Evolutionary conservation across 1,140 invertebrate genomes (phyloP), one percentile per base, ranked within the genome.

Genomic region (Cecropterus lyciades): DNA sequence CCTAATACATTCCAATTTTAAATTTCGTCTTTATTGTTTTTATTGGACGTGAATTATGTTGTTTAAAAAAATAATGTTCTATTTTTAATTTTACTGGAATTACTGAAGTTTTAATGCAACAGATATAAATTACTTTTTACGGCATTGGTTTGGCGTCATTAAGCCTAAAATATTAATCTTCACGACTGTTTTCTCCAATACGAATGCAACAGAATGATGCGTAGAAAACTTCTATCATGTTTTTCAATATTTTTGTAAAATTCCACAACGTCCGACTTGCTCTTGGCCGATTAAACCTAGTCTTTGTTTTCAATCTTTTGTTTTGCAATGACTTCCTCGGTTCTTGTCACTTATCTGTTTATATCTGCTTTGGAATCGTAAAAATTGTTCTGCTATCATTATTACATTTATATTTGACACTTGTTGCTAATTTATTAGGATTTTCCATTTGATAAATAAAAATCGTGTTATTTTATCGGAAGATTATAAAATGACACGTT

Each of bases 291-390:
- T 10, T 46, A 20, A 30, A 30, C 27, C 27, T 60, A 71, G 48
- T 62, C 67, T 70, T 75, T 80, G 74, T 80, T 79, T 82, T 75
- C 43, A 60, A 55, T 78, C 68, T 76, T 75, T 77, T 81, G 75
- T 82, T 80, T 81, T 65, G 46, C 51, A 75, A 77, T 52, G 46
- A 67, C 73, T 84, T 82, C 80, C 80, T 80, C 66, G 40, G 57
- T 53, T 65, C 55, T 63, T 52, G 40, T 69, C 57, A 5, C 20
- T 57, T 75, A 77, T 80, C 72, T 64, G 71, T 80, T 79, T 71
- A 75, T 56, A 63, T 64, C 33, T 42, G 13, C 43, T 52, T 63
- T 46, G 52, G 17, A 56, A 55, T 14, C 17, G 40, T 14, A 20
- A 16, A 56, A 43, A 43, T 45, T 48, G 42, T 60, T 48, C 33